Conservation (phyloP, 2,113 vertebrate genomes). For the Dasyornis broadbenti region DNA sequence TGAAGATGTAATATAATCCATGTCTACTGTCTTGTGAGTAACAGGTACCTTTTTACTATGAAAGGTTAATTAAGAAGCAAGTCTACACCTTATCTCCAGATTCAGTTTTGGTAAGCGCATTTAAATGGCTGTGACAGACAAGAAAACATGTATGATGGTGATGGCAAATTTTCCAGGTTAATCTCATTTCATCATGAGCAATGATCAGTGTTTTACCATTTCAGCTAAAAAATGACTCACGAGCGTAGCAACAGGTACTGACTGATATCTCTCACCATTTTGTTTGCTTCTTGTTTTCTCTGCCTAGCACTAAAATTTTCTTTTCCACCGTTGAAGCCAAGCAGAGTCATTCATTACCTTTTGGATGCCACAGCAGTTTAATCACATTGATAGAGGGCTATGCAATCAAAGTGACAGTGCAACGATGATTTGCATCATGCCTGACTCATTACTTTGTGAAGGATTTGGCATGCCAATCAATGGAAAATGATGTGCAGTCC, state of each 20-base stretch:
- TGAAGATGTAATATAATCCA: background rate
- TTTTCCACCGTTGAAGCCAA: slow-evolving; percentile 65
- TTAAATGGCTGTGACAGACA: background rate
- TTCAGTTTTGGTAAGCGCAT: background rate
- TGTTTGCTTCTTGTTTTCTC: slow-evolving; percentile 31
- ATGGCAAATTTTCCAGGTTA: background rate
- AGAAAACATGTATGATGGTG: background rate
- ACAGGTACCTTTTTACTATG: background rate
- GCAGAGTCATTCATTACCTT: slow-evolving; percentile 65
- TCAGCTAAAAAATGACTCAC: background rate
- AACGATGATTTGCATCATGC: slow-evolving; percentile 75
- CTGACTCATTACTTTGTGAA: slow-evolving; percentile 78
- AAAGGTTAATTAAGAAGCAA: background rate
- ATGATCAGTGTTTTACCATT: background rate
- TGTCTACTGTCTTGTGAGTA: background rate
- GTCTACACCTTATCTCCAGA: background rate
- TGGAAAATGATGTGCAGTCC: slow-evolving; percentile 70
- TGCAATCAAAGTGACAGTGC: slow-evolving; percentile 82
- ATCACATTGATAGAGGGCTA: slow-evolving; percentile 76
- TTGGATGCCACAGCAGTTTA: slow-evolving; percentile 72
- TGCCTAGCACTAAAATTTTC: slow-evolving; percentile 40
- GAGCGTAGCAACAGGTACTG: background rate
- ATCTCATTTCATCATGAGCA: background rate
- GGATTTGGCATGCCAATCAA: slow-evolving; percentile 82
- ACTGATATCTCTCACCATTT: background rate